phyloP scores from a whole-genome alignment of 2,888 invertebrate genomes.

The Morinoia aosen region DNA sequence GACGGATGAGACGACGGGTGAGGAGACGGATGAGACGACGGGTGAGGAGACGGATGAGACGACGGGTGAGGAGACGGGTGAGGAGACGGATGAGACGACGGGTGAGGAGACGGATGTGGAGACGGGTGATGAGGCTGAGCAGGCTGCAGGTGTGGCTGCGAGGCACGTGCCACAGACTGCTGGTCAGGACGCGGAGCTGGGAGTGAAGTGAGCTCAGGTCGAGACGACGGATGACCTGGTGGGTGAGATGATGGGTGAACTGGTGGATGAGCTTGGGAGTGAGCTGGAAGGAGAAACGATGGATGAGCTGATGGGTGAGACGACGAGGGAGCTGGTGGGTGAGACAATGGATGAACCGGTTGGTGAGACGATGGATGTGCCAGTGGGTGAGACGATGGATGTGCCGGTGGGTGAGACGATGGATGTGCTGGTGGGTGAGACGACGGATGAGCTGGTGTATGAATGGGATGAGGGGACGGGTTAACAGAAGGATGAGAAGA shows the following conservation, averaged over 20 bases:
- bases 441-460: background rate
- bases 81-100: too few relatives aligned
- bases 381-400: background rate
- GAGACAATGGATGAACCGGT: conserved; percentile 54
- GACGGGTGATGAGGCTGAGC: background rate
- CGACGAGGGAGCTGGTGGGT: conserved; percentile 52
- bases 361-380: conserved; percentile 47
- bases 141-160: background rate
- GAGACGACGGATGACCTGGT: background rate
- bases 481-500: conserved; percentile 24
- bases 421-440: conserved; percentile 13
- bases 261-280: conserved; percentile 34
- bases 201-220: background rate
- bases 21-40: too few relatives aligned
- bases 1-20: too few relatives aligned
- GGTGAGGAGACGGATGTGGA: too few relatives aligned
- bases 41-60: too few relatives aligned
- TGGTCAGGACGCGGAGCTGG: background rate
- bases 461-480: background rate
- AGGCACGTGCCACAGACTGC: too few relatives aligned
- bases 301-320: conserved; percentile 40
- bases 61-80: too few relatives aligned
- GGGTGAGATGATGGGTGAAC: background rate
- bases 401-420: background rate
- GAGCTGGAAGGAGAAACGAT: conserved; percentile 45